Evolutionary conservation across 2,888 invertebrate genomes (phyloP).

Genomic region (Allygus modestus): DNA sequence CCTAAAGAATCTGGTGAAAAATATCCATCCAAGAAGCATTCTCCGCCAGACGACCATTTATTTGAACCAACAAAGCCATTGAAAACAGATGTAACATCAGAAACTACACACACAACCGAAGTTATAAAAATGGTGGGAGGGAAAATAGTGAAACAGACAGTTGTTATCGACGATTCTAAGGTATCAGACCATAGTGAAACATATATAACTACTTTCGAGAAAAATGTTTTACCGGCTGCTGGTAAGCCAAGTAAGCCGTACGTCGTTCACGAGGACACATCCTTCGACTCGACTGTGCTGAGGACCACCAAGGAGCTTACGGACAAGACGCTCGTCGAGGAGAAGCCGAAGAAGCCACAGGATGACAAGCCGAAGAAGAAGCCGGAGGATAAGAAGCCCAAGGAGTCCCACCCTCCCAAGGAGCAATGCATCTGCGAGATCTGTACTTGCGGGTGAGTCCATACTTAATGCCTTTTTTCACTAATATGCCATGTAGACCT

Average conservation of each 20-base stretch:
- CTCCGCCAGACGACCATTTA: slow-evolving; percentile 16
- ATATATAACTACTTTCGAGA: background rate
- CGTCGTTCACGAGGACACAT: slow-evolving; percentile 57
- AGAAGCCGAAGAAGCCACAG: slow-evolving; percentile 3
- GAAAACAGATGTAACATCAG: background rate
- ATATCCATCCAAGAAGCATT: background rate
- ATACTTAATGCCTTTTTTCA: too few relatives aligned
- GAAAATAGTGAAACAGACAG: slow-evolving; percentile 64
- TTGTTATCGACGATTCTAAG: slow-evolving; percentile 35
- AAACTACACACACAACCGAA: slow-evolving; percentile 30
- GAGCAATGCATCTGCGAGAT: slow-evolving; percentile 94
- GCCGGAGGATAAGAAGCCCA: slow-evolving; percentile 34
- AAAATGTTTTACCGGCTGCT: slow-evolving; percentile 55
- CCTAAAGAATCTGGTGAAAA: background rate
- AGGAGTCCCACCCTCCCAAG: slow-evolving; percentile 73
- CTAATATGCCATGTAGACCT: too few relatives aligned
- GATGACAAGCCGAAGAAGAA: slow-evolving; percentile 54
- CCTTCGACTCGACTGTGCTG: slow-evolving; percentile 17
- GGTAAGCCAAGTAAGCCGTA: slow-evolving; percentile 56
- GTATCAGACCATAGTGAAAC: slow-evolving; percentile 13
- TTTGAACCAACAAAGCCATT: background rate
- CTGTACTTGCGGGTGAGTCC: slow-evolving; percentile 92
- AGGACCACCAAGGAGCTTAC: slow-evolving; percentile 47
- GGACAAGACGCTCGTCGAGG: background rate
- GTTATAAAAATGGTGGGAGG: slow-evolving; percentile 66